Evolutionary conservation across 2,113 vertebrate species (phyloP).

Genomic region (Cryptomyrus ogoouensis): DNA sequence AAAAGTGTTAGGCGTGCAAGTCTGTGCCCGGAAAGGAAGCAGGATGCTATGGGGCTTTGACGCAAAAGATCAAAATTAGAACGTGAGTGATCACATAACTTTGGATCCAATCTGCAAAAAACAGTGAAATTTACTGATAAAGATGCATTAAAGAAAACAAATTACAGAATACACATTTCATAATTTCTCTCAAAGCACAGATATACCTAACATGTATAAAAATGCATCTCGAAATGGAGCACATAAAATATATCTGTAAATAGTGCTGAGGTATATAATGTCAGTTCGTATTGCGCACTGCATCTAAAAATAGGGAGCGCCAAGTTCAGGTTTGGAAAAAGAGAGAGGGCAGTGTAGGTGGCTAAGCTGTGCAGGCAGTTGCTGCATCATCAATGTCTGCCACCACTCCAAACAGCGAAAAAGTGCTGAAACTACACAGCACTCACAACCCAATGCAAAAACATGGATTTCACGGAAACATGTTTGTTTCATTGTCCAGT

Average conservation of each 20-base stretch:
- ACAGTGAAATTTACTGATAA: not conserved
- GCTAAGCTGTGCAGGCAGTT: not conserved
- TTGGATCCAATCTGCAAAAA: not conserved
- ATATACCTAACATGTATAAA: not conserved
- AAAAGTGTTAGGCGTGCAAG: not conserved
- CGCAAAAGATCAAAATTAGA: not conserved
- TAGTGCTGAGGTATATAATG: not conserved
- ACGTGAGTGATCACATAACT: not conserved
- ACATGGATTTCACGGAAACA: not conserved
- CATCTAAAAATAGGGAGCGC: not conserved
- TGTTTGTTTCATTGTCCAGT: not conserved
- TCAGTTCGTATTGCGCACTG: not conserved
- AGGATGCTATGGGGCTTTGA: not conserved
- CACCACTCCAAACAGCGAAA: not conserved
- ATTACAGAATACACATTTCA: not conserved
- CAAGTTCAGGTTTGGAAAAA: not conserved
- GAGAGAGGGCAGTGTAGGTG: not conserved
- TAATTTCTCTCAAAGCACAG: not conserved
- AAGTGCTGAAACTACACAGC: not conserved
- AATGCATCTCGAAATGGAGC: not conserved
- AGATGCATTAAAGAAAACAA: not conserved
- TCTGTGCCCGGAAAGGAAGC: not conserved
- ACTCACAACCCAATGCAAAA: not conserved
- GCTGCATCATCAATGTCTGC: not conserved
- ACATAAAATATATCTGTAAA: constrained; percentile 8